phyloP scores from a whole-genome alignment of 1,140 invertebrate species.

The Drosophila kurseongensis region DNA sequence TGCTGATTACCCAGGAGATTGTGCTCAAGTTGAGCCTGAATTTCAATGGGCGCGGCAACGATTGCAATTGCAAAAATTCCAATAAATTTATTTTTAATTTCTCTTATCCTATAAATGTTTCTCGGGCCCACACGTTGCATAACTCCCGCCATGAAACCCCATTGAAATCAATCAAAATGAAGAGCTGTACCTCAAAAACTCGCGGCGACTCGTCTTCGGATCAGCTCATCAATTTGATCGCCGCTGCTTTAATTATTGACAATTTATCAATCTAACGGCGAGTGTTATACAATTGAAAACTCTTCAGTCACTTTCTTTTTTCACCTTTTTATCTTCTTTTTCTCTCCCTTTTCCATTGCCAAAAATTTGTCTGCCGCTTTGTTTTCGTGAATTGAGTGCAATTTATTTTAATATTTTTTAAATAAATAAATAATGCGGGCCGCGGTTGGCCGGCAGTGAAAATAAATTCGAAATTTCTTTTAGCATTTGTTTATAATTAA shows the following conservation, averaged over 20 bases:
- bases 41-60: constrained; percentile 35
- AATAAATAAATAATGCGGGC: constrained; percentile 52
- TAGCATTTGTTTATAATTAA: constrained; percentile 48
- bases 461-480: constrained; percentile 38
- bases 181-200: constrained; percentile 36
- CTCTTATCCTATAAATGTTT: constrained; percentile 22
- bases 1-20: constrained; percentile 70
- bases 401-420: constrained; percentile 55
- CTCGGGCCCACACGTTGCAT: constrained; percentile 30
- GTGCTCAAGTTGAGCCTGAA: constrained; percentile 6
- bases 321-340: neutral
- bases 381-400: constrained; percentile 42
- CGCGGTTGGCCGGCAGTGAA: neutral
- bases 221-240: constrained; percentile 48
- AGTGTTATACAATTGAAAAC: constrained; percentile 64
- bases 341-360: constrained; percentile 17
- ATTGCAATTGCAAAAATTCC: constrained; percentile 36
- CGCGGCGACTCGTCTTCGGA: constrained; percentile 29
- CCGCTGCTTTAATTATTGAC: constrained; percentile 56
- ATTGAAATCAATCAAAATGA: constrained; percentile 57
- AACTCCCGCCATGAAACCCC: constrained; percentile 36
- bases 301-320: constrained; percentile 53
- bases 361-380: constrained; percentile 28
- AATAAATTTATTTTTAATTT: constrained; percentile 35
- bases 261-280: constrained; percentile 64